phyloP scores from a whole-genome alignment of 2,113 vertebrate genomes.

The Otus sunia region DNA sequence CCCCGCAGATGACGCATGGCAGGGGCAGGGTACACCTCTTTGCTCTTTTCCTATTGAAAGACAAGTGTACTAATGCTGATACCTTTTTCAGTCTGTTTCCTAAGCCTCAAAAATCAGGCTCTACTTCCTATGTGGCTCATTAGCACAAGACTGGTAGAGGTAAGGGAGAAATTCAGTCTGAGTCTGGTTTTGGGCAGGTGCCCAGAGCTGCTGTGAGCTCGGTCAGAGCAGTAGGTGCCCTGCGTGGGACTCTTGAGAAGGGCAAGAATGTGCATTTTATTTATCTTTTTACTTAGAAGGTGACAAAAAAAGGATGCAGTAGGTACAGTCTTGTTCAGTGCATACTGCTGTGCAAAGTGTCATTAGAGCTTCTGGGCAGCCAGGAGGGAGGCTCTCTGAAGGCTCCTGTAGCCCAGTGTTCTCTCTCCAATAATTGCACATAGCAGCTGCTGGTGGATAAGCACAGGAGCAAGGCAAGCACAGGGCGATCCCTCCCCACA shows the following conservation, averaged over 20 bases:
- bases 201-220: not conserved
- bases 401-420: rapidly evolving
- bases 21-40: conserved; percentile 25
- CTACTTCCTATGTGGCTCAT: not conserved
- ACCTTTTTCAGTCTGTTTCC: not conserved
- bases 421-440: not conserved
- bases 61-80: not conserved
- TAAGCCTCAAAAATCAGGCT: not conserved
- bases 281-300: not conserved
- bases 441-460: not conserved
- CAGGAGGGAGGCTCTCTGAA: not conserved
- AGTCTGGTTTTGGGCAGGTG: not conserved
- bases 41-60: not conserved
- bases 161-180: not conserved
- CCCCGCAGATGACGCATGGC: not conserved
- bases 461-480: not conserved
- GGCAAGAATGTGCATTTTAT: not conserved
- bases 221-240: not conserved
- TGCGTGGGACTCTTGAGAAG: not conserved
- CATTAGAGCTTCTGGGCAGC: not conserved
- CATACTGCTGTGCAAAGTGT: not conserved
- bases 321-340: not conserved
- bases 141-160: not conserved
- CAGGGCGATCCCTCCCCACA: not conserved
- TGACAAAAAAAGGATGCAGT: not conserved